phyloP scores from a whole-genome alignment of 2,113 vertebrate genomes.

The Pholis gunnellus region DNA sequence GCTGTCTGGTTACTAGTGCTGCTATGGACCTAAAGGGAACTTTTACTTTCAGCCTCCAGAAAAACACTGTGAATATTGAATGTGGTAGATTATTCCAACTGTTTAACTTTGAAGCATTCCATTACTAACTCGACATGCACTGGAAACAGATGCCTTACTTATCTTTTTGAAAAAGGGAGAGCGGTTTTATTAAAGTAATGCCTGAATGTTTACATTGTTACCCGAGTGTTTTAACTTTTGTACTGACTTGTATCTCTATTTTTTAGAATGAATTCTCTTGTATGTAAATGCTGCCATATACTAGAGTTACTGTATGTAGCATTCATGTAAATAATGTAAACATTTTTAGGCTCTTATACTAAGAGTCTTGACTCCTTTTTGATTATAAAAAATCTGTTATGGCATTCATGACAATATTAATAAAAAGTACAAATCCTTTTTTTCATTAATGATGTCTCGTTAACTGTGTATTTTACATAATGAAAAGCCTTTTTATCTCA shows the following conservation, averaged over 20 bases:
- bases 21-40: constrained; percentile 63
- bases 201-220: constrained; percentile 81
- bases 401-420: constrained; percentile 77
- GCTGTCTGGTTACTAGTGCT: constrained; percentile 57
- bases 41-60: constrained; percentile 21
- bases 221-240: constrained; percentile 70
- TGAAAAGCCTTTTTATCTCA: neutral
- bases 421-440: constrained; percentile 71
- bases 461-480: neutral
- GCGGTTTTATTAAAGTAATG: constrained; percentile 66
- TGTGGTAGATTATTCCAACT: constrained; percentile 26
- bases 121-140: constrained; percentile 50
- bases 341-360: constrained; percentile 77
- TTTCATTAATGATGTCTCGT: constrained; percentile 19
- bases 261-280: constrained; percentile 65
- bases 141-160: constrained; percentile 26
- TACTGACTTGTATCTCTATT: constrained; percentile 59
- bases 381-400: constrained; percentile 60
- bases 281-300: constrained; percentile 75
- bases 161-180: constrained; percentile 22
- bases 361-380: constrained; percentile 73
- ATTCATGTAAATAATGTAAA: constrained; percentile 79
- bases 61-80: constrained; percentile 26
- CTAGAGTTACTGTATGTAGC: constrained; percentile 57
- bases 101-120: constrained; percentile 28